Evolutionary conservation across 2,888 invertebrate species (phyloP).

Genomic region (Papilio elwesi): DNA sequence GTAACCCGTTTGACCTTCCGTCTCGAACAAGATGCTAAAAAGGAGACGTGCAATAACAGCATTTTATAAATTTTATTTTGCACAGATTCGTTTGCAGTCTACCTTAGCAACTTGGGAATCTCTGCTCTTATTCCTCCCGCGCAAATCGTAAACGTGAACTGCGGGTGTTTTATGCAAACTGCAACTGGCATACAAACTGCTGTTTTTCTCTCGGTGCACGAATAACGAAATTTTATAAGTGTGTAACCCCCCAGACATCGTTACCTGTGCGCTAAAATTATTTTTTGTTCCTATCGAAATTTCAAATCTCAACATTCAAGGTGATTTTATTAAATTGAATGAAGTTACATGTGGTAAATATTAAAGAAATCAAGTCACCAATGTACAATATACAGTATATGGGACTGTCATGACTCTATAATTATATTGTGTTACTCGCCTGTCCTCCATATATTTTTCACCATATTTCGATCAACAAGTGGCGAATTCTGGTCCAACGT

Average conservation of each 20-base stretch:
- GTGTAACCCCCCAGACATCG: neutral
- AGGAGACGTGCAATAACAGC: neutral
- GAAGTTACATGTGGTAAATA: constrained; percentile 8
- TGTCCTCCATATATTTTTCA: neutral
- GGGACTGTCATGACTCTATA: neutral
- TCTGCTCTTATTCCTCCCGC: constrained; percentile 7
- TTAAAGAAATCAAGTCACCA: neutral
- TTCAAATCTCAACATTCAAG: neutral
- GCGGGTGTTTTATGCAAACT: constrained; percentile 21
- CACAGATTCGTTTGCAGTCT: neutral
- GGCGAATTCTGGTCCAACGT: neutral
- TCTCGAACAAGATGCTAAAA: neutral
- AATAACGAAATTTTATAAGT: constrained; percentile 6
- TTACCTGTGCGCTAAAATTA: neutral
- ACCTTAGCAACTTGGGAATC: constrained; percentile 8
- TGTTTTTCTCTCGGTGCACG: constrained; percentile 12
- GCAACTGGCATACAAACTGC: constrained; percentile 35
- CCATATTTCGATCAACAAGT: neutral
- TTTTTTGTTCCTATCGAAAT: neutral
- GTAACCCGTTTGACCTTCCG: constrained; percentile 9
- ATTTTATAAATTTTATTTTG: constrained; percentile 1
- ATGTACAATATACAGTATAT: neutral
- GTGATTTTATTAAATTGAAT: neutral
- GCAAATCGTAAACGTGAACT: constrained; percentile 21
- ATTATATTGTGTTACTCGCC: neutral